Conservation (phyloP, 2,888 invertebrate genomes). For the Holacanthella duospinosa region DNA sequence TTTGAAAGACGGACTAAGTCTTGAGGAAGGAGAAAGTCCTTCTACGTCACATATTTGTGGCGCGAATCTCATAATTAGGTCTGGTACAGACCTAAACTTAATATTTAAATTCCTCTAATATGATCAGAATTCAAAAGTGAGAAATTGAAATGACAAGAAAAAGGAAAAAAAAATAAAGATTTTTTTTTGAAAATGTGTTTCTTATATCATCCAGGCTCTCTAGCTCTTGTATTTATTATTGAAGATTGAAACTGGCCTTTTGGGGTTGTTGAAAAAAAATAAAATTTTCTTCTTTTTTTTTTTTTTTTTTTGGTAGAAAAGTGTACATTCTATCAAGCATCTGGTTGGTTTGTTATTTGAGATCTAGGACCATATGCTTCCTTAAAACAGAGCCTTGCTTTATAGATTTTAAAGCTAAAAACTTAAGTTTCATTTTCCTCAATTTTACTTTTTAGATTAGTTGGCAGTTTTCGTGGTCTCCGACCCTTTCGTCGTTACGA, state of each 20-base stretch:
- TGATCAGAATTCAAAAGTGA: neutral
- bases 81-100: too few relatives aligned
- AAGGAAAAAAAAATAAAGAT: too few relatives aligned
- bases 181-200: neutral
- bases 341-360: conserved; percentile 25
- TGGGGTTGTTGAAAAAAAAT: conserved; percentile 14
- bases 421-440: neutral
- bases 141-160: neutral
- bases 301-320: conserved; percentile 34
- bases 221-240: neutral
- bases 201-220: neutral
- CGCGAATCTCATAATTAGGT: too few relatives aligned
- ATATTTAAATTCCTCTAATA: too few relatives aligned
- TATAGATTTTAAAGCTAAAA: neutral
- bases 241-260: conserved; percentile 26
- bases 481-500: neutral
- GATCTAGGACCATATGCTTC: conserved; percentile 33
- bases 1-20: too few relatives aligned
- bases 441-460: neutral
- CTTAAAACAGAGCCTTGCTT: conserved; percentile 10
- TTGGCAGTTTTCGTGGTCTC: neutral
- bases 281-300: conserved; percentile 20
- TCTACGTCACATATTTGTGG: too few relatives aligned
- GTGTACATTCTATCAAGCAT: conserved; percentile 25
- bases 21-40: too few relatives aligned